Evolutionary conservation across 2,113 vertebrate species (phyloP).

Genomic region (Eurystomus gularis): DNA sequence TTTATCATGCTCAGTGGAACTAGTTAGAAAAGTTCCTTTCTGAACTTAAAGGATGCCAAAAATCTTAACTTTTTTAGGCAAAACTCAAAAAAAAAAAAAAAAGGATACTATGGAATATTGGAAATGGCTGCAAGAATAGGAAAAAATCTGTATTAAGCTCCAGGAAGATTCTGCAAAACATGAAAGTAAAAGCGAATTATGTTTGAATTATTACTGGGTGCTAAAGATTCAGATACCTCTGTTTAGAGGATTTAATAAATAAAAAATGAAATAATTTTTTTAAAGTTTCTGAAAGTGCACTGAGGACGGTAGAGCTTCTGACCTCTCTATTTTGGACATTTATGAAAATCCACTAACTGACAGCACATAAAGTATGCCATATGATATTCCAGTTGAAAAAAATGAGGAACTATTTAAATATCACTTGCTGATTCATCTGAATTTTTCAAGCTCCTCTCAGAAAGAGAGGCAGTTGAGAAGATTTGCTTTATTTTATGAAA

Average conservation of each 20-base stretch:
- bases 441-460: not conserved
- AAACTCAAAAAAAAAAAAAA: not conserved
- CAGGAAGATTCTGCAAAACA: not conserved
- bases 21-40: not conserved
- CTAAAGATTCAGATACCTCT: not conserved
- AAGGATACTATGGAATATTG: not conserved
- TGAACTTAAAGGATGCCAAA: not conserved
- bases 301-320: not conserved
- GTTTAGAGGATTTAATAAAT: not conserved
- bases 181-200: not conserved
- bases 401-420: slow-evolving; percentile 18
- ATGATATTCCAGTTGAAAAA: not conserved
- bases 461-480: not conserved
- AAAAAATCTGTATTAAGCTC: not conserved
- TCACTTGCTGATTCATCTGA: slow-evolving; percentile 2
- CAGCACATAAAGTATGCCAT: not conserved
- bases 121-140: not conserved
- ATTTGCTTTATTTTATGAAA: not conserved
- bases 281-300: not conserved
- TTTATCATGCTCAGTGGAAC: not conserved
- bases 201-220: not conserved
- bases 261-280: not conserved
- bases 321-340: slow-evolving; percentile 7
- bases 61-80: not conserved
- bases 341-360: slow-evolving; percentile 6